Evolutionary conservation across 2,797 vertebrate genomes (phyloP), one percentile per base, ranked within the genome.

Genomic region (Astyanax mexicanus): DNA sequence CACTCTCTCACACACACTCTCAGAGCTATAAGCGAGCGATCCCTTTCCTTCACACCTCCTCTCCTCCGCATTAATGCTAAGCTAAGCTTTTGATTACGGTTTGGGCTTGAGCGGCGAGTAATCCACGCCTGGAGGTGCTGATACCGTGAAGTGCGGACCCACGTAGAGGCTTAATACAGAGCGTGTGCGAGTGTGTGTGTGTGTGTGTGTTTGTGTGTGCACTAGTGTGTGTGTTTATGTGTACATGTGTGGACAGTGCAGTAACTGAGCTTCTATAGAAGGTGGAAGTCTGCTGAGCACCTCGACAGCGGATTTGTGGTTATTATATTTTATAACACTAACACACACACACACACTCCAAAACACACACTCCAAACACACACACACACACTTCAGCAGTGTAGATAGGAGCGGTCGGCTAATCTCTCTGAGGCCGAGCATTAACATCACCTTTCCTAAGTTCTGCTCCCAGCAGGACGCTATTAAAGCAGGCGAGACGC

Each of bases 51-150:
- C 44, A 65, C 70, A 80, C 75, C 74, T 77, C 65, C 65, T 66
- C 77, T 70, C 61, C 61, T 66, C 23, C 40, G 57, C 61, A 29
- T 69, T 80, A 81, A 80, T 38, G 65, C 76, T 75, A 74, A 69
- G 74, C 69, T 66, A 83, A 75, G 57, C 68, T 55, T 62, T 69
- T 83, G 85, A 81, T 83, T 83, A 77, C 74, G 77, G 76, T 85
- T 81, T 77, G 45, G 73, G 80, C 66, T 79, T 61, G 44, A 66
- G 81, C 75, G 58, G 21, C 15, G 35, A 65, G 35, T 71, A 85
- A 78, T 82, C 84, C 72, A 13, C 71, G 70, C 60, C 81, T 80
- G 80, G 52, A 74, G 65, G 45, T 69, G 38, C 62, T 77, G 69
- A 83, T 81, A 77, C 64, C 67, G 44, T 72, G 52, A 21, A 70